Percentiles rank a stretch among this genome's conserved stretches.
phyloP scores from a whole-genome alignment of 2,888 invertebrate genomes.

The Cabera pusaria region DNA sequence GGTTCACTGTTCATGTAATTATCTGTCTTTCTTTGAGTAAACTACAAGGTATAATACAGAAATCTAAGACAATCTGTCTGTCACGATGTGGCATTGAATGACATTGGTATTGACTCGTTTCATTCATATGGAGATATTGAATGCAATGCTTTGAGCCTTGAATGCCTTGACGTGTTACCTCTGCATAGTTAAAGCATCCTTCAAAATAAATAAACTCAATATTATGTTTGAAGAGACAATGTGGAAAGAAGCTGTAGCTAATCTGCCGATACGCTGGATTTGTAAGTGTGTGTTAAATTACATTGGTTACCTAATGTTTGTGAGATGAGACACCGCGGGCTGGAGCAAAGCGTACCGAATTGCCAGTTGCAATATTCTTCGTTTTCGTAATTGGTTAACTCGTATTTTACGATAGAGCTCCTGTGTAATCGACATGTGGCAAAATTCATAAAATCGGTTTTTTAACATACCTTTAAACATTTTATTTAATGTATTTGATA shows the following conservation, averaged over 20 bases:
- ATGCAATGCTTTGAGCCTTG: too few relatives aligned
- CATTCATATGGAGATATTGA: conserved; percentile 15
- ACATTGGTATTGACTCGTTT: conserved; percentile 5
- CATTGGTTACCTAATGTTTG: conserved; percentile 8
- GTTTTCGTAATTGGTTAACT: too few relatives aligned
- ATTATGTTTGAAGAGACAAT: conserved; percentile 7
- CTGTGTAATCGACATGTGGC: too few relatives aligned
- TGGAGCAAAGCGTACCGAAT: conserved; percentile 9
- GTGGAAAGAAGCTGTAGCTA: conserved; percentile 20
- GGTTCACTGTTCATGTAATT: too few relatives aligned
- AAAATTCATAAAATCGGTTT: too few relatives aligned
- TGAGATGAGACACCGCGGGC: conserved; percentile 2
- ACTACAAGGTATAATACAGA: conserved; percentile 1
- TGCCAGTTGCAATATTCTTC: too few relatives aligned
- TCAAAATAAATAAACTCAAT: too few relatives aligned
- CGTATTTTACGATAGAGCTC: too few relatives aligned
- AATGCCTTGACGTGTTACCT: conserved; percentile 16
- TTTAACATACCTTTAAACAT: too few relatives aligned
- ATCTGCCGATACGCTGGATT: conserved; percentile 12
- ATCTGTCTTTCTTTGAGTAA: too few relatives aligned
- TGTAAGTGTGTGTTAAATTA: conserved; percentile 12
- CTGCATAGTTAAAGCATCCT: conserved; percentile 10
- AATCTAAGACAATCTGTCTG: conserved; percentile 7
- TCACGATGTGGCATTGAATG: conserved; percentile 11
- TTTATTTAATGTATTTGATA: too few relatives aligned